Evolutionary conservation across 2,888 invertebrate genomes (phyloP).

Genomic region (Campoplex capitator): DNA sequence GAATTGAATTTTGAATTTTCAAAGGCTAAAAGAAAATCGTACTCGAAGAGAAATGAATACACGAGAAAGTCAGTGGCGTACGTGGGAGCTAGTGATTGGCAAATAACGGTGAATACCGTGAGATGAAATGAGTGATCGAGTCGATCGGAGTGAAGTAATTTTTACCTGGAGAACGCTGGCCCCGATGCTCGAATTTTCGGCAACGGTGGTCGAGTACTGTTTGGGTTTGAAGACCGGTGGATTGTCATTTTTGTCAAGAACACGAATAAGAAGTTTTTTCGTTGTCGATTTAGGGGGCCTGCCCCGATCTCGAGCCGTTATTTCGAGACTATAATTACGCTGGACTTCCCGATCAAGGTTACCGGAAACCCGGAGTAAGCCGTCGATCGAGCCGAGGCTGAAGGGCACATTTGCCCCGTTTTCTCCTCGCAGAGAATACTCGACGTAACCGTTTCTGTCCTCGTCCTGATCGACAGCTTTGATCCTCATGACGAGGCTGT

Average conservation of each 20-base stretch:
- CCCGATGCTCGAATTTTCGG: constrained; percentile 97
- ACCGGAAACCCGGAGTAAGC: constrained; percentile 93
- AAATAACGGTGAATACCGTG: too few species aligned
- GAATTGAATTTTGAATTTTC: too few species aligned
- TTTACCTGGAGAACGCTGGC: constrained; percentile 94
- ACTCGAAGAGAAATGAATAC: too few species aligned
- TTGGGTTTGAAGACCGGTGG: constrained; percentile 95
- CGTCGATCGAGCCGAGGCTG: constrained; percentile 94
- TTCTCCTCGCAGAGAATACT: constrained; percentile 89
- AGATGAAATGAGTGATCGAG: background rate
- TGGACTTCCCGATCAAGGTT: constrained; percentile 93
- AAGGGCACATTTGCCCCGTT: constrained; percentile 87
- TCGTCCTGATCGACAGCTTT: constrained; percentile 96
- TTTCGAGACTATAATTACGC: constrained; percentile 90
- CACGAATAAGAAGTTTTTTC: constrained; percentile 89
- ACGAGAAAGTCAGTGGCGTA: too few species aligned
- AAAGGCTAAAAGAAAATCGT: too few species aligned
- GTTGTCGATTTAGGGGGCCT: constrained; percentile 91
- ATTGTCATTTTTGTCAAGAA: constrained; percentile 96
- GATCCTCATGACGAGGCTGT: constrained; percentile 95
- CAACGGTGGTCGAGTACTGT: constrained; percentile 95
- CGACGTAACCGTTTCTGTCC: constrained; percentile 95
- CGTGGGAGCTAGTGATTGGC: too few species aligned
- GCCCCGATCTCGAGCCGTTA: constrained; percentile 95
- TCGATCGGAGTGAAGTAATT: background rate